Base-by-base conservation (phyloP, 2,797 vertebrate genomes). In the Danionella dracula region DNA sequence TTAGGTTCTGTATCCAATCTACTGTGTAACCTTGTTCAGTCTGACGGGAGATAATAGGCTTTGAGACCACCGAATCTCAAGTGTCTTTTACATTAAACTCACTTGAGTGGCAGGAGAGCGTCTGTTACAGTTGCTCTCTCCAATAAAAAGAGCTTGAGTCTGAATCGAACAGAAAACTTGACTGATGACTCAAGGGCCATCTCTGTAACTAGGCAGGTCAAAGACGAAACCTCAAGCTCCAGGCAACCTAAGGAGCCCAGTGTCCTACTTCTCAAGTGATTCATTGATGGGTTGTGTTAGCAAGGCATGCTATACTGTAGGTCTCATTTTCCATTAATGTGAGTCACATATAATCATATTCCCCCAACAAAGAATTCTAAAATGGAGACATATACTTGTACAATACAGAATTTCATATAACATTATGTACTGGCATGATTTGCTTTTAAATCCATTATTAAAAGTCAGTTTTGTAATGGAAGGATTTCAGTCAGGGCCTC, bases 161-260 rank as follows among this genome's bases (percentile, higher is more conserved):
- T 51, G 23, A n/a, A 15, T 62, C 63, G 16, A 68, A 72, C 67
- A 59, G 21, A n/a, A n/a, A n/a, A n/a, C n/a, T n/a, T 65, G 40
- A 84, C 73, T 78, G 42, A 67, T 40, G 68, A 71, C 73, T 63
- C 76, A 15, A 29, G 15, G 54, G 72, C 79, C n/a, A n/a, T n/a
- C n/a, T n/a, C 74, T 83, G 69, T 75, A 85, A 81, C 77, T 82
- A 68, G 83, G 83, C 83, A 68, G 83, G 83, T 85, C 78, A 83
- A 77, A 80, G 80, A 83, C 76, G 83, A 70, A 80, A 75, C 72
- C 78, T 80, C n/a, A n/a, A n/a, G n/a, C n/a, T n/a, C 23, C 71
- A 84, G 83, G 55, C 37, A 74, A 66, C 77, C 79, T 83, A 79
- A 74, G 73, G 59, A 68, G 68, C 60, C 70, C 32, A 35, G 19